Evolutionary conservation across 2,797 vertebrate genomes (phyloP), one percentile per base, ranked within the genome.

Genomic region (Toxotes lorentzi): DNA sequence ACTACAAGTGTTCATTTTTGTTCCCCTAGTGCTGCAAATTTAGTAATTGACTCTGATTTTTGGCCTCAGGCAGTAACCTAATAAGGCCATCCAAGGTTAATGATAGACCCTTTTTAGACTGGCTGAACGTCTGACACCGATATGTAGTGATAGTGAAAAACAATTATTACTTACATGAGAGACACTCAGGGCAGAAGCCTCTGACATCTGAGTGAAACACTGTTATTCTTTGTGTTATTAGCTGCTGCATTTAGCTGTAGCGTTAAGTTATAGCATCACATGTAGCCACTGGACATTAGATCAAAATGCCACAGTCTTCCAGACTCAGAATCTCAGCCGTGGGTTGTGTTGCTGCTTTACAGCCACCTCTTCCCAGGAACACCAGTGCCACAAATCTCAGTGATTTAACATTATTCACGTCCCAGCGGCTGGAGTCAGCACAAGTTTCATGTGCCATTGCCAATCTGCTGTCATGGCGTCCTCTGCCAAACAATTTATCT

Each of bases 51-150:
- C 92, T 96, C 90, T 76, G 91, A 90, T 86, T 91, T 91, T 93
- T 93, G 91, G 90, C 95, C 93, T 78, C 90, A 92, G 95, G 95
- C 95, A 83, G 68, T 94, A 94, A 95, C 95, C 95, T 95, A 95
- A 95, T 95, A 96, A 95, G 94, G 93, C 93, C 91, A 89, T 90
- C 91, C 92, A 94, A 95, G 92, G 95, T 94, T 95, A 96, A 96
- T 95, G 93, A 95, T 89, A 95, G 93, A 90, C 93, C 92, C 92
- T 95, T 96, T 94, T 94, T 95, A 95, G 94, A 93, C 91, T 91
- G 91, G 92, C 89, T 92, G 81, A 91, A 88, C 73, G 88, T 93
- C 92, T 94, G 94, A 94, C 93, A 94, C 93, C 88, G 79, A 94
- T 95, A 91, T 84, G 87, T 84, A 84, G 86, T 78, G 81, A 65